A percentile compares a stretch with the other conserved stretches of the same genome.
phyloP scores from a whole-genome alignment of 2,888 invertebrate genomes.

The Pandemis cinnamomeana region DNA sequence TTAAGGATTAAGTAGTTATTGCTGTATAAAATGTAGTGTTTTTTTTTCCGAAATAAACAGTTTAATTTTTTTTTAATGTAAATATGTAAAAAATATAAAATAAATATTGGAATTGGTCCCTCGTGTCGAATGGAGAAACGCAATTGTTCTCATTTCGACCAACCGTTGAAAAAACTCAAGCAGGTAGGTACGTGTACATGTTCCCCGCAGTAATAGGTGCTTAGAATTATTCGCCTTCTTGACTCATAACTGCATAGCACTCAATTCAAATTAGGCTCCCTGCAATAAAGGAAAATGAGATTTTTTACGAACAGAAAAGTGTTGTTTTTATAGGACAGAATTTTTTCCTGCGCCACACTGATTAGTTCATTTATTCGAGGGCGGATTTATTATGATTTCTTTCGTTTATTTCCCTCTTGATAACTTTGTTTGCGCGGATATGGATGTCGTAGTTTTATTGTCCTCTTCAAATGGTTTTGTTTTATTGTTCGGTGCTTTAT shows the following conservation, averaged over 20 bases:
- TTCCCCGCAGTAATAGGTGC: constrained; percentile 56
- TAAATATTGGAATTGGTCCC: background rate
- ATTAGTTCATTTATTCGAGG: constrained; percentile 79
- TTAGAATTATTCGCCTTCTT: constrained; percentile 82
- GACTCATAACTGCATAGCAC: constrained; percentile 83
- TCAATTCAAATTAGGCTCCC: constrained; percentile 81
- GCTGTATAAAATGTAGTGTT: too few species aligned
- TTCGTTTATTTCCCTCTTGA: constrained; percentile 65
- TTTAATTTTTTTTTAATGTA: too few species aligned
- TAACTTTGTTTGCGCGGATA: constrained; percentile 54
- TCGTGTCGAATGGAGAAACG: background rate
- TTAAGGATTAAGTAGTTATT: too few species aligned
- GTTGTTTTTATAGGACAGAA: constrained; percentile 80
- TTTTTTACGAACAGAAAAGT: constrained; percentile 79
- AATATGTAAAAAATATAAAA: background rate
- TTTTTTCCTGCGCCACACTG: constrained; percentile 64
- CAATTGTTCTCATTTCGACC: background rate
- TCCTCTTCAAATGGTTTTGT: constrained; percentile 31
- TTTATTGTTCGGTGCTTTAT: constrained; percentile 16
- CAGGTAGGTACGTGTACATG: constrained; percentile 45
- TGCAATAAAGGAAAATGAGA: constrained; percentile 83
- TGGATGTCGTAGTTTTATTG: constrained; percentile 35
- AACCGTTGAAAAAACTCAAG: constrained; percentile 19
- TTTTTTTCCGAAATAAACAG: too few species aligned
- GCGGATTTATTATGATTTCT: constrained; percentile 79